These are phyloP conservation scores for Fopius arisanus DNA, from an alignment of 1,140 invertebrate genomes.

Conservation along the genomic window DNA sequence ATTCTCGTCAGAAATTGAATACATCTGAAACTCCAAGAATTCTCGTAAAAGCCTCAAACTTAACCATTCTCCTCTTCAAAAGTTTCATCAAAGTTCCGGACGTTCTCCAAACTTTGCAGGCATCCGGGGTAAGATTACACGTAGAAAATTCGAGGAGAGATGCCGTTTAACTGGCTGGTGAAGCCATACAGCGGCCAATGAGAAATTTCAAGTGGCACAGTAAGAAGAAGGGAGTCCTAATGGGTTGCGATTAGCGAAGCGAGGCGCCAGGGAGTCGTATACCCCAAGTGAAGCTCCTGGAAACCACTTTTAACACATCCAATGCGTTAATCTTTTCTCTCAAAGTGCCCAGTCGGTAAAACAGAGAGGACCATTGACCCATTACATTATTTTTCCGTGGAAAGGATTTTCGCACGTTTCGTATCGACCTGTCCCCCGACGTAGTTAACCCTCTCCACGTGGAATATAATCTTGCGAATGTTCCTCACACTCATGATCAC, in stretches of 20 bases:
- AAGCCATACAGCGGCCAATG: not conserved
- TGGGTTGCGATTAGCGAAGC: not conserved
- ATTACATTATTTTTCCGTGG: not conserved
- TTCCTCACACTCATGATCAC: not conserved
- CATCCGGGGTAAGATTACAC: not conserved
- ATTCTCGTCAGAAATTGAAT: not conserved
- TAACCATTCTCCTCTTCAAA: not conserved
- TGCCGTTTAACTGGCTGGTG: not conserved
- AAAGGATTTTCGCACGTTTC: not conserved
- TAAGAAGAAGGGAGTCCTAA: not conserved
- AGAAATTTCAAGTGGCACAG: not conserved
- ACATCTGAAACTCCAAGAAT: not conserved
- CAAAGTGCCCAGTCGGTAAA: not conserved
- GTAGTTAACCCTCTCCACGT: not conserved
- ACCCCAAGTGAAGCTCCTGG: not conserved
- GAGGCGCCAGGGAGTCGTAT: not conserved
- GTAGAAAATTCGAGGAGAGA: not conserved
- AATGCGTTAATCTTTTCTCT: not conserved
- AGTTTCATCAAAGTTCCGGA: not conserved
- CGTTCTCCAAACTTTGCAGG: not conserved
- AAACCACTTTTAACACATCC: not conserved
- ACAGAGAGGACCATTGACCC: not conserved
- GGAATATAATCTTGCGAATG: not conserved
- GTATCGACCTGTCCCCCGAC: not conserved
- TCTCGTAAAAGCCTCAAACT: not conserved